These are phyloP conservation scores for Dendrolimus punctatus DNA, from an alignment of 1,140 invertebrate genomes.

Conservation along the genomic window DNA sequence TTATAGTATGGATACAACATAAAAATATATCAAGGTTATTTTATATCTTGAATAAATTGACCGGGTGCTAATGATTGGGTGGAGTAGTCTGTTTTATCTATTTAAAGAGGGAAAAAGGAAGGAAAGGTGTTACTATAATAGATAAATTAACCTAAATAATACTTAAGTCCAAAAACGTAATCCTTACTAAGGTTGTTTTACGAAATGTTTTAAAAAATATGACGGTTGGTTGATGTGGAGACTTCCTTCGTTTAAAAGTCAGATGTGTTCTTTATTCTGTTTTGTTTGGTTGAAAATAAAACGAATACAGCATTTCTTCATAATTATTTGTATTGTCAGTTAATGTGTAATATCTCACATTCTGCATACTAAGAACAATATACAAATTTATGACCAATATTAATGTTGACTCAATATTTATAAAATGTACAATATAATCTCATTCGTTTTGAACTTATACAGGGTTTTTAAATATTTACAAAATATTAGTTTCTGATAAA, in stretches of 20 bases:
- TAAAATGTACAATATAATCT: slow-evolving; percentile 72
- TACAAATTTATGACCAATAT: slow-evolving; percentile 61
- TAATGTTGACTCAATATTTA: slow-evolving; percentile 65
- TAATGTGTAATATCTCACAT: slow-evolving; percentile 66
- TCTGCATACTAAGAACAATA: slow-evolving; percentile 59
- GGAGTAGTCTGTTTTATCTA: no score
- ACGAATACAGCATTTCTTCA: slow-evolving; percentile 26
- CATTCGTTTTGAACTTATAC: slow-evolving; percentile 62
- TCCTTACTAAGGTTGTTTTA: no score
- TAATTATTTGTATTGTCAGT: slow-evolving; percentile 68
- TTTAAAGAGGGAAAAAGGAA: no score
- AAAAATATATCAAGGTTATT: no score
- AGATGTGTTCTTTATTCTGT: not conserved
- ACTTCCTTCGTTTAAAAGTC: no score
- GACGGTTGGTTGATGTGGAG: not conserved
- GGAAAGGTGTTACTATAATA: no score
- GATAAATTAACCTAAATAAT: no score
- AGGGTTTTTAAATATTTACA: slow-evolving; percentile 64
- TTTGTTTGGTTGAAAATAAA: slow-evolving; percentile 13
- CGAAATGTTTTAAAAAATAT: no score
- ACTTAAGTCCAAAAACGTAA: no score
- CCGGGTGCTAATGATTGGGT: no score
- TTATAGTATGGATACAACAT: no score
- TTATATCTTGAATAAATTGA: no score
- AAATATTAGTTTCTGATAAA: slow-evolving; percentile 66